Base-by-base conservation (phyloP, 2,888 invertebrate species). In the Neoitamus cyanurus region DNA sequence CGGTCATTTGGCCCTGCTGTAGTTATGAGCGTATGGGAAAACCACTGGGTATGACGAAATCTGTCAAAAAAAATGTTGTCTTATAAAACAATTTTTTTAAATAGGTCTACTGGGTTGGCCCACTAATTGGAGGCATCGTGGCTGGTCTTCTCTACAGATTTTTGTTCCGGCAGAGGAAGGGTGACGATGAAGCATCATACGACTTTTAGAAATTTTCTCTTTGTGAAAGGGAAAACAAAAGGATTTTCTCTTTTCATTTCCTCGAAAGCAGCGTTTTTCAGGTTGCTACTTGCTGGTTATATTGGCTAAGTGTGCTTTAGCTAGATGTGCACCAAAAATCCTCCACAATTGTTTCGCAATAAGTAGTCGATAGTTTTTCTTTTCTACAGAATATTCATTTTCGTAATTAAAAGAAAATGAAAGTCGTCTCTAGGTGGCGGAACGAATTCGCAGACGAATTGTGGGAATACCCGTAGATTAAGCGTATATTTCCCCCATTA, bases 81-180 rank as follows among this genome's bases (percentile, higher is more conserved):
- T 31, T 11, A 15, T 37, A 11, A 34, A 69, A 31, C 31, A 30
- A 25, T 72, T n/a, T n/a, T n/a, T n/a, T n/a, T n/a, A n/a, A n/a
- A n/a, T 90, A 95, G 95, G 93, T 97, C 2, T 97, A 97, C 91
- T 97, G 97, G 97, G 94, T 95, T 69, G 97, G 97, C 1, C 97
- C 97, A 3, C 93, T 96, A 86, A 90, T 94, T 31, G 97, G 97
- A 2, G 97, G 96, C 13, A 93, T 95, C 78, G 89, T 94, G 5
- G 96, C 96, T 9, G 95, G 94, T 4, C 90, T 96, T 25, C 89
- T 96, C 78, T 97, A 97, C 92, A 93, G 93, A 86, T 93, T 94
- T 90, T 92, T 94, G 87, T 94, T 95, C 90, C 93, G 94, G 91
- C 94, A 94, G 87, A 93, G 94, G 90, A 96, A 96, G 91, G 93